Evolutionary conservation across 1,140 invertebrate species (phyloP).

Genomic region (Drosophila guanche): DNA sequence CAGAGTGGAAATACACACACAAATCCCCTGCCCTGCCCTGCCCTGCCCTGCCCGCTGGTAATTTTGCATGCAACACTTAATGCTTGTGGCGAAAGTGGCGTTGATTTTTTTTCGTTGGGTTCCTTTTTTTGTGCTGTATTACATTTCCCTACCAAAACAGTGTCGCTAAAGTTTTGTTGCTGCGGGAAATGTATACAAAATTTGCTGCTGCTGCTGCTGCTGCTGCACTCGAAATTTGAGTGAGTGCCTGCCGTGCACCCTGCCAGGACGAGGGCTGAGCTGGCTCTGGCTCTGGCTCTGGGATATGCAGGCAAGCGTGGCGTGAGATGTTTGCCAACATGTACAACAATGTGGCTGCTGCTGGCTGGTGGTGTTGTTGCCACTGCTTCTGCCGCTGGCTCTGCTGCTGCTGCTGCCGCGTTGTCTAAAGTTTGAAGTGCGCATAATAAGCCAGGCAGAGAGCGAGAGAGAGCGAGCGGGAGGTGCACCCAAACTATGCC

Average conservation of each 20-base stretch:
- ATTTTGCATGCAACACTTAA: constrained; percentile 82
- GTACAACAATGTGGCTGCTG: constrained; percentile 64
- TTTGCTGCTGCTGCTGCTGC: constrained; percentile 61
- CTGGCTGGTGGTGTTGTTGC: constrained; percentile 32
- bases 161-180: constrained; percentile 68
- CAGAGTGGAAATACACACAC: constrained; percentile 82
- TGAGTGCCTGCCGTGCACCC: constrained; percentile 56
- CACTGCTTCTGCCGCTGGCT: constrained; percentile 2
- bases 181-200: constrained; percentile 73
- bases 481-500: constrained; percentile 27
- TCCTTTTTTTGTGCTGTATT: constrained; percentile 30
- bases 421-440: constrained; percentile 82
- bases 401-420: constrained; percentile 37
- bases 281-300: constrained; percentile 20
- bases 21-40: no score
- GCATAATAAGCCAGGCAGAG: constrained; percentile 72
- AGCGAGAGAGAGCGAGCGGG: constrained; percentile 13
- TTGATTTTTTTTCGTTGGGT: constrained; percentile 62
- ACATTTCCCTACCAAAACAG: constrained; percentile 39
- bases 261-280: not conserved
- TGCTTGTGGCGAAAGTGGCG: constrained; percentile 79
- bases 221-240: constrained; percentile 79
- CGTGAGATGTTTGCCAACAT: constrained; percentile 69
- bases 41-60: no score
- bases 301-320: constrained; percentile 29